Evolutionary conservation across 2,888 invertebrate species (phyloP), one percentile per base, ranked within the genome.

Genomic region (Neria commutata): DNA sequence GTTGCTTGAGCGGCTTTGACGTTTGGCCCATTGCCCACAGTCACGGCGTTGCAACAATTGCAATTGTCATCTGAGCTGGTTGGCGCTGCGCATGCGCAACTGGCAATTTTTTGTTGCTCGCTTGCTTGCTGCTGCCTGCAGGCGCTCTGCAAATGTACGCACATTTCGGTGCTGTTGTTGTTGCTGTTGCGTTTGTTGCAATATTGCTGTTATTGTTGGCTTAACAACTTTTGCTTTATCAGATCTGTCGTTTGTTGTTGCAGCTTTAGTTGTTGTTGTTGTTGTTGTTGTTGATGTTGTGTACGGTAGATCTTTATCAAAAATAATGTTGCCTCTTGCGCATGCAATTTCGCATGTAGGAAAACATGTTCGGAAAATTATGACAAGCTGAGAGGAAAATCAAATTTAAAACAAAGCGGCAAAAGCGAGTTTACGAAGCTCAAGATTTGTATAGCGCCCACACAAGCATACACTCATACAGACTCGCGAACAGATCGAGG

Each of bases 331-430:
- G n/a, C n/a, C 61, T 61, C 50, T 66, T 53, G 50, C 40, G 64
- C 71, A 64, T 68, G 69, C 51, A 34, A 54, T 60, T 59, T 56
- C 19, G n/a, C n/a, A 54, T 57, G 60, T 60, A 46, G 52, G 52
- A 62, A 60, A 70, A 65, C 68, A 72, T 74, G 74, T 73, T 70
- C 68, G 71, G 68, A 72, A 74, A 73, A 74, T 74, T 74, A 72
- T 73, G 72, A 74, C 74, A 74, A 71, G 71, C 69, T 64, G 63
- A 61, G 63, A 64, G 61, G 61, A 64, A 58, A 53, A 62, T 59
- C 29, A 58, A 66, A 53, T 56, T 48, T 26, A 29, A 29, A 17
- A 21, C 19, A 29, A 29, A 5, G 29, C 29, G 29, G 29, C 29
- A 29, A 29, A 29, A 29, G 11, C 29, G 6, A 29, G 6, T 29